phyloP scores from a whole-genome alignment of 2,888 invertebrate genomes.

The Leucoma salicis region DNA sequence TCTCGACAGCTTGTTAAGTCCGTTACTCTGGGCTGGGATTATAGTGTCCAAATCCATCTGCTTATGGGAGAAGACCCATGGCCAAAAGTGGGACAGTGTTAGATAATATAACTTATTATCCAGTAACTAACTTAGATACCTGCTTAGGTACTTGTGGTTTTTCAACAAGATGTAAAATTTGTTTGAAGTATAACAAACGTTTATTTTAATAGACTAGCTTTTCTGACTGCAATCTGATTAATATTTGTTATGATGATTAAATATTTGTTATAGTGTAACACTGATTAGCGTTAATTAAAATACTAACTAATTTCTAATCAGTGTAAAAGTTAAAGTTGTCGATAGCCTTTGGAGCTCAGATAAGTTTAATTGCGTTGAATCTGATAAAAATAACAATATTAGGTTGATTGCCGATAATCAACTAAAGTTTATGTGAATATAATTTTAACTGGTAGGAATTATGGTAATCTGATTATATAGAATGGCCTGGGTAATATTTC shows the following conservation, averaged over 20 bases:
- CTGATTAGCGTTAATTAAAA: constrained; percentile 33
- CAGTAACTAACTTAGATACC: no score
- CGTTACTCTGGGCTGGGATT: no score
- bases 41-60: no score
- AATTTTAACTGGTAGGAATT: no score
- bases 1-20: no score
- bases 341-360: constrained; percentile 51
- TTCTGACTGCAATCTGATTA: constrained; percentile 25
- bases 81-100: no score
- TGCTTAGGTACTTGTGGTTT: no score
- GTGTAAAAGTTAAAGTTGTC: constrained; percentile 50
- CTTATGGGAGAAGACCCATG: no score
- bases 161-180: no score
- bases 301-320: constrained; percentile 26
- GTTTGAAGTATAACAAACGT: not conserved
- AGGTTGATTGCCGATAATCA: constrained; percentile 19
- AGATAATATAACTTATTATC: no score
- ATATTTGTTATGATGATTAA: constrained; percentile 20
- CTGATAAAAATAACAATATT: constrained; percentile 26
- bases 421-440: not conserved
- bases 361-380: constrained; percentile 34
- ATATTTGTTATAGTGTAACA: constrained; percentile 16
- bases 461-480: no score
- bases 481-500: no score
- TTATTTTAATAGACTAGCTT: constrained; percentile 8